Conservation (phyloP, 2,888 invertebrate species). For the Stenoptilia bipunctidactyla region DNA sequence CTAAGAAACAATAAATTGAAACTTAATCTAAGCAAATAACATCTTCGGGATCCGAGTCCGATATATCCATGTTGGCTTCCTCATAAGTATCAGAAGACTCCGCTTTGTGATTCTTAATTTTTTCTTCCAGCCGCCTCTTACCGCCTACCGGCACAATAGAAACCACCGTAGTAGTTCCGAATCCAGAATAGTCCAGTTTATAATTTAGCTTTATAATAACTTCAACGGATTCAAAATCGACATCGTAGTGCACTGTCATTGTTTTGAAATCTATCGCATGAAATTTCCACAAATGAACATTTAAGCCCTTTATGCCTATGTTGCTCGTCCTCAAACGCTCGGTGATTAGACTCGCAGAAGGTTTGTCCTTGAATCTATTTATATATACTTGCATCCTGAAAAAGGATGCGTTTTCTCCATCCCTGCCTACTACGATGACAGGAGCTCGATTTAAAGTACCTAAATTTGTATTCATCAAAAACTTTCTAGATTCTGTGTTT, state of each 20-base stretch:
- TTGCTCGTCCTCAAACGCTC: conserved; percentile 39
- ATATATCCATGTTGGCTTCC: conserved; percentile 52
- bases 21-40: conserved; percentile 10
- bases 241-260: conserved; percentile 23
- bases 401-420: conserved; percentile 27
- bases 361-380: background rate
- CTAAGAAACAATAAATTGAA: no score
- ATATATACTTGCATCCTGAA: conserved; percentile 29
- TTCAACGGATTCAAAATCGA: conserved; percentile 45
- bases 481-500: conserved; percentile 38
- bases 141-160: conserved; percentile 27
- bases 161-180: conserved; percentile 16
- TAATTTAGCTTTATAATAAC: conserved; percentile 30
- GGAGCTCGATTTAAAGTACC: conserved; percentile 30
- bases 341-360: conserved; percentile 14
- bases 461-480: conserved; percentile 35
- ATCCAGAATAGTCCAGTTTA: conserved; percentile 33
- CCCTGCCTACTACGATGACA: conserved; percentile 32
- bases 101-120: conserved; percentile 29
- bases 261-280: background rate
- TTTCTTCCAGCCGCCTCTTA: conserved; percentile 22
- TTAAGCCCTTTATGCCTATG: conserved; percentile 39
- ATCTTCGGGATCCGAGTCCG: conserved; percentile 29
- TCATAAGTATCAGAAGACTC: conserved; percentile 43
- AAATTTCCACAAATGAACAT: conserved; percentile 45